These are phyloP conservation scores for Chaetorhynchus papuensis DNA, from an alignment of 2,113 vertebrate genomes.

Conservation along the genomic window DNA sequence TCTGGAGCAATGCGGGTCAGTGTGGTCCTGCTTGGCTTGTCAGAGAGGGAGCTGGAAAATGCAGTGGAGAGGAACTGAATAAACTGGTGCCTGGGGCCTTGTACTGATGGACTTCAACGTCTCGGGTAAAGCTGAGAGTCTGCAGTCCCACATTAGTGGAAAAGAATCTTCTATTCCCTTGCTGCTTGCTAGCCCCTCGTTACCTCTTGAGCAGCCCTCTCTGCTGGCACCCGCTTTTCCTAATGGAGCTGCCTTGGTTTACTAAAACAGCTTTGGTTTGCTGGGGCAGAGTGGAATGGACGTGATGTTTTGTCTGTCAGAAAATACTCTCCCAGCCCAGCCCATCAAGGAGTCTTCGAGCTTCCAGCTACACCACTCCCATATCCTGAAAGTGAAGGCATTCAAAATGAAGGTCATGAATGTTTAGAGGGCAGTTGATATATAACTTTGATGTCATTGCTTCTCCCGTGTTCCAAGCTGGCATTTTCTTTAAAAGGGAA, in stretches of 20 bases:
- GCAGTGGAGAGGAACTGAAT: not conserved
- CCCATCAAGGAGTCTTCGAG: not conserved
- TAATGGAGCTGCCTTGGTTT: not conserved
- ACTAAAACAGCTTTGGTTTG: not conserved
- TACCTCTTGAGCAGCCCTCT: not conserved
- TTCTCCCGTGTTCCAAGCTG: slow-evolving; percentile 5
- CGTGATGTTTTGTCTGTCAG: not conserved
- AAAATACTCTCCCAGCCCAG: not conserved
- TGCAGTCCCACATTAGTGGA: not conserved
- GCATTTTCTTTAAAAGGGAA: not conserved
- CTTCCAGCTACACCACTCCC: slow-evolving; percentile 16
- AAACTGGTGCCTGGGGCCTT: not conserved
- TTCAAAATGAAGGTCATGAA: not conserved
- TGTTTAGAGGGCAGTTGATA: not conserved
- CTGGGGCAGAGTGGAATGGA: not conserved
- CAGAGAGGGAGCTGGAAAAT: not conserved
- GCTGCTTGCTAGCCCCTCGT: not conserved
- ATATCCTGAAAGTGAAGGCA: slow-evolving; percentile 3
- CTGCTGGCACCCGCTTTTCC: not conserved
- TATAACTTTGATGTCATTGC: not conserved
- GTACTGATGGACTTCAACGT: not conserved
- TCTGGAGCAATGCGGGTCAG: not conserved
- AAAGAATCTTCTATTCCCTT: not conserved
- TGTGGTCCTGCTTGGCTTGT: not conserved
- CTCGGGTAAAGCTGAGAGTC: not conserved